Base-by-base conservation (phyloP, 2,888 invertebrate genomes). In the Zygaena filipendulae region DNA sequence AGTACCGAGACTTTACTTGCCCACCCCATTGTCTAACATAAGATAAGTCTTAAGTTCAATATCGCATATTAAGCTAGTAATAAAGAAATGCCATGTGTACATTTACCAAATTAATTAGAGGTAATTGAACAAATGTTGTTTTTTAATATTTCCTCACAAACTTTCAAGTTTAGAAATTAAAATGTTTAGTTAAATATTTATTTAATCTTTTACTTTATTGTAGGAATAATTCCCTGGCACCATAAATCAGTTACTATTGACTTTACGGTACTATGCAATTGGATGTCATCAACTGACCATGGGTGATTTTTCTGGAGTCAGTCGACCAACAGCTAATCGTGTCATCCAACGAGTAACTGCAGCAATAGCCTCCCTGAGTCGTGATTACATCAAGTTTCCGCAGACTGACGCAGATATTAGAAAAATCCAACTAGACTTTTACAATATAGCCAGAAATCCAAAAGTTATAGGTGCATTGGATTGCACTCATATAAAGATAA, bases 301-400 rank as follows among this genome's bases (percentile, higher is more conserved):
- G 26, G 35, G 35, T 11, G 37, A 35, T 30, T 37, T 40, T 29
- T 23, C 23, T 35, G 36, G 34, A 5, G 23, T 34, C 13, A 29
- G 29, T 13, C 31, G 20, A 20, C 29, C 36, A 7, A 32, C 30
- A 10, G 28, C 27, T 8, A 20, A 30, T 13, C 4, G 30, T 12
- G 23, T 36, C 9, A 29, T 39, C 8, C 27, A 39, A 19, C 29
- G 16, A 26, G 32, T 35, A 1, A 30, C 32, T 3, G 27, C 21
- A 26, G 30, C 35, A 4, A 35, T 38, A 21, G 37, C 33, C 11
- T 14, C 13, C 4, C 11, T 35, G 8, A 20, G 27, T 3, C 10
- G 14, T 3, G 7, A n/a, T 2, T 34, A 21, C 19, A 32, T 36
- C 12, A 28, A 23, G 13, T 13, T 39, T 8, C 34, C 39, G 16